phyloP scores from a whole-genome alignment of 2,888 invertebrate genomes.

The Calliopum simillimum region DNA sequence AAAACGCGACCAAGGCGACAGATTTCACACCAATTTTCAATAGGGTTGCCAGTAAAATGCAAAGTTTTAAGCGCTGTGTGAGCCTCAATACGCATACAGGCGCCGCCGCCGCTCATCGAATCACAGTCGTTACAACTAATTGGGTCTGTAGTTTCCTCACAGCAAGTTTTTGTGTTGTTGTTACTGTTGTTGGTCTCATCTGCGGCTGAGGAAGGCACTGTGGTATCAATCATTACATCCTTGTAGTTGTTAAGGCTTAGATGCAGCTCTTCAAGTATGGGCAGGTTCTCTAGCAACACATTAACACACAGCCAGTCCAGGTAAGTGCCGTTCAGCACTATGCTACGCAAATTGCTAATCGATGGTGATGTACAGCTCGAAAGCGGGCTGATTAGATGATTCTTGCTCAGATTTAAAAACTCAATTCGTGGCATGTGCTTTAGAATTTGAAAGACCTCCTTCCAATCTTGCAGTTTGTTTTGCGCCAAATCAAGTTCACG shows the following conservation, averaged over 20 bases:
- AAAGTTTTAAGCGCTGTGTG: slow-evolving; percentile 81
- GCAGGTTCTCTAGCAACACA: slow-evolving; percentile 79
- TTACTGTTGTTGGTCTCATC: slow-evolving; percentile 32
- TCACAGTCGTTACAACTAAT: background rate
- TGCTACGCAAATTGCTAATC: slow-evolving; percentile 75
- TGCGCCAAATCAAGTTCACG: slow-evolving; percentile 94
- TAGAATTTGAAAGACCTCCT: slow-evolving; percentile 89
- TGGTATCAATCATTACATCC: slow-evolving; percentile 76
- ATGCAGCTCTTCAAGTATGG: slow-evolving; percentile 89
- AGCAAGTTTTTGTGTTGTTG: slow-evolving; percentile 16
- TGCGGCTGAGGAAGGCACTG: slow-evolving; percentile 46
- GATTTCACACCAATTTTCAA: slow-evolving; percentile 87
- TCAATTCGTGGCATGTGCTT: slow-evolving; percentile 89
- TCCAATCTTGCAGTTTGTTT: slow-evolving; percentile 90
- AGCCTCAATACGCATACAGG: slow-evolving; percentile 63
- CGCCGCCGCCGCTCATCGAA: background rate
- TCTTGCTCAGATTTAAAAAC: slow-evolving; percentile 93
- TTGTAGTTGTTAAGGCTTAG: slow-evolving; percentile 91
- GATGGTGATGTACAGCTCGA: slow-evolving; percentile 65
- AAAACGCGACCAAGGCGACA: slow-evolving; percentile 86
- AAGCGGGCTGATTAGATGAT: slow-evolving; percentile 80
- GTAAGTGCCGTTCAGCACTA: slow-evolving; percentile 89
- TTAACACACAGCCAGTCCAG: slow-evolving; percentile 88
- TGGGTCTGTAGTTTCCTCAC: background rate
- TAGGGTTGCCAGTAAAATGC: slow-evolving; percentile 88